Base-by-base conservation (phyloP, 2,113 vertebrate genomes). In the Micromys minutus region DNA sequence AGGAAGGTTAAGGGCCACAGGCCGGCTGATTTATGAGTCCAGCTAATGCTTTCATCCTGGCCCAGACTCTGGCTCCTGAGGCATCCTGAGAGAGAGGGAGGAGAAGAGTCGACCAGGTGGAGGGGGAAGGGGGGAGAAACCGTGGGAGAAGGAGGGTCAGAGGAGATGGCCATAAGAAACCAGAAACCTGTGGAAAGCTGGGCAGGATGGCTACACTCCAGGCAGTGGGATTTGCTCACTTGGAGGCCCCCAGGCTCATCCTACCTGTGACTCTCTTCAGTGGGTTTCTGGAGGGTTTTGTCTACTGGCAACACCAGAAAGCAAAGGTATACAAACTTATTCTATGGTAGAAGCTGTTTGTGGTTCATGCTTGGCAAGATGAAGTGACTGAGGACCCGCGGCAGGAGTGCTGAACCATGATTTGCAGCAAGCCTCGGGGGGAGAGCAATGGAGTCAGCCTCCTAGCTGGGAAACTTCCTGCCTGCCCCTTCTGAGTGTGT, bases 1-100 rank as follows among this genome's bases (percentile, higher is more conserved):
- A 98, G 96, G 97, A 96, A 98, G 98, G 98, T 98, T 97, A 98
- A 98, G 98, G 98, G 98, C 98, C 98, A 97, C 80, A 65, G 96
- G 96, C 97, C 85, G 86, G 89, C 96, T 98, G 98, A 98, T 98
- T 98, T 98, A 98, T 98, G 97, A 92, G 92, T 86, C 95, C 89
- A 92, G 65, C 94, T 95, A 72, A 87, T 2, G 94, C 98, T 98
- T 98, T 98, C 96, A 98, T 98, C 98, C 97, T 97, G 93, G 92
- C 96, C 96, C 96, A 93, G 97, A 90, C 94, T 96, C 95, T 94
- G 96, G 95, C 87, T 87, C 93, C 50, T 31, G 72, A 87, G 77
- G 55, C 34, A 0, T 80, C 42, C 75, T 59, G 1, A 63, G 67
- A 86, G 69, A 87, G 65, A 52, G 42, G 52, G 24, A 7, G 59